Base-by-base conservation (phyloP, 2,797 vertebrate genomes). In the Sternarchorhynchus goeldii region DNA sequence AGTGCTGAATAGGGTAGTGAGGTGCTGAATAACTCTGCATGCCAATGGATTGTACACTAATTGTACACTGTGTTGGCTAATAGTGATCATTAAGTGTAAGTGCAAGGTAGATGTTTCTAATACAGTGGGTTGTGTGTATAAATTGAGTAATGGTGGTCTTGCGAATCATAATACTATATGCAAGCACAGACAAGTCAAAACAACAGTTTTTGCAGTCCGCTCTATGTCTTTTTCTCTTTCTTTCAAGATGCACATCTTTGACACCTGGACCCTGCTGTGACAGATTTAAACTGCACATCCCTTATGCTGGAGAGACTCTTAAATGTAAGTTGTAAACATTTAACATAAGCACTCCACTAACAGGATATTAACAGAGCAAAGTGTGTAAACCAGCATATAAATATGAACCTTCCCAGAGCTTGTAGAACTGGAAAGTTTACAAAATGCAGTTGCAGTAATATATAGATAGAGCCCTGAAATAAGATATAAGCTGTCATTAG, bases 221-320 rank as follows among this genome's bases (percentile, higher is more conserved):
- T 55, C 0, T n/a, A 7, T 12, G 20, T 36, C 10, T 53, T 18
- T 70, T 14, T 2, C 31, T 55, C 17, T 77, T 50, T 73, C 21
- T 76, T 29, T 84, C 81, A 81, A 99, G 98, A 60, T 99, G 96
- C 83, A 97, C 96, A 0, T 97, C 98, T 73, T 86, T 99, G 91
- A 97, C 96, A 7, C 92, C 94, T 34, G 96, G 95, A 56, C 97
- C 98, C 55, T 98, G 95, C 91, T 99, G 98, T 82, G 98, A 99
- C 90, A 95, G 98, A 77, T 99, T 99, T 90, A 99, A 99, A 81
- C 93, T 99, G 55, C 97, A 99, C 88, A 98, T 99, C 82, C 98
- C 98, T 1, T 99, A 98, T 73, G 98, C 98, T 77, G 97, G 98
- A 90, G 97, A 99, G 90, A 99, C 96, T 16, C 93, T 99, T 64